Evolutionary conservation across 2,113 vertebrate species (phyloP).

Genomic region (Danio rerio): GRCz12tu NC_133182.1:34597501-34598000

Average conservation of each 20-base stretch:
- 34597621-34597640: slow-evolving; percentile 4
- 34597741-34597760: background rate
- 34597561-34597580: background rate
- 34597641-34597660: slow-evolving; percentile 27
- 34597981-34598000: background rate
- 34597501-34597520: too few relatives aligned
- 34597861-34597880: background rate
- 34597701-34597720: background rate
- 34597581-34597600: background rate
- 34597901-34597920: background rate
- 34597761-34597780: background rate
- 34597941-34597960: background rate
- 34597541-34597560: background rate
- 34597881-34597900: background rate
- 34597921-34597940: background rate
- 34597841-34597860: background rate
- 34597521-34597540: background rate
- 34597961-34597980: background rate
- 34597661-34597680: background rate
- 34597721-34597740: background rate
- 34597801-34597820: background rate
- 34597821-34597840: background rate
- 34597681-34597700: slow-evolving; percentile 1
- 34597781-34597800: background rate
- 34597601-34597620: background rate